Evolutionary conservation across 1,140 invertebrate species (phyloP).

Genomic region (Psix sp.): DNA sequence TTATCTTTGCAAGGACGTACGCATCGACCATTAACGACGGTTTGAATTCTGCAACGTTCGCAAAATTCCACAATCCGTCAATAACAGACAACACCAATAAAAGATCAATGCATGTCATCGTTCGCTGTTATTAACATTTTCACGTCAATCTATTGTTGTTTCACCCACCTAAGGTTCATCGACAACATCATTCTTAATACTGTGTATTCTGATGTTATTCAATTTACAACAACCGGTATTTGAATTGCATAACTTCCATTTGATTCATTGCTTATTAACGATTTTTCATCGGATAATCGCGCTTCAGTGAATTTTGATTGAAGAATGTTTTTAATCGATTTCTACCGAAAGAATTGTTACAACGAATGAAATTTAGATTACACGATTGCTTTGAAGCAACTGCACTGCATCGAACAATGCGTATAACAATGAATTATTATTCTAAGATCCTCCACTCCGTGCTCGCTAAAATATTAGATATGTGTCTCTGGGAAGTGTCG

Average conservation of each 20-base stretch:
- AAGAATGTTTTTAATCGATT: too few species aligned
- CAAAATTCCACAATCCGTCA: constrained; percentile 18
- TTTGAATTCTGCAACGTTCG: constrained; percentile 42
- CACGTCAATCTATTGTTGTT: constrained; percentile 21
- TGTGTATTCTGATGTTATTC: constrained; percentile 8
- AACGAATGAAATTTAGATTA: too few species aligned
- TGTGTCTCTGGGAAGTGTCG: constrained; percentile 1
- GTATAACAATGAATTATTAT: not conserved
- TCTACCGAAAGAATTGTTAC: too few species aligned
- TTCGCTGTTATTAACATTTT: constrained; percentile 25
- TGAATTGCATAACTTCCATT: constrained; percentile 5
- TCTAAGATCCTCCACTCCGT: constrained; percentile 2
- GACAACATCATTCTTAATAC: constrained; percentile 16
- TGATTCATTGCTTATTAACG: constrained; percentile 15
- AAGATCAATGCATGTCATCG: constrained; percentile 13
- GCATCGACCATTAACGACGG: constrained; percentile 35
- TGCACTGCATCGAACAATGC: not conserved
- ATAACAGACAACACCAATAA: constrained; percentile 11
- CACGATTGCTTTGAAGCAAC: too few species aligned
- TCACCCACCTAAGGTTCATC: not conserved
- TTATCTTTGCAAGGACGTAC: constrained; percentile 63
- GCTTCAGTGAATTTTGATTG: constrained; percentile 16
- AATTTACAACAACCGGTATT: not conserved
- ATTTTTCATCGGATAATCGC: constrained; percentile 1
- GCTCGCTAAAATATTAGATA: constrained; percentile 8